Conservation (phyloP, 2,113 vertebrate species). For the Piaya cayana region DNA sequence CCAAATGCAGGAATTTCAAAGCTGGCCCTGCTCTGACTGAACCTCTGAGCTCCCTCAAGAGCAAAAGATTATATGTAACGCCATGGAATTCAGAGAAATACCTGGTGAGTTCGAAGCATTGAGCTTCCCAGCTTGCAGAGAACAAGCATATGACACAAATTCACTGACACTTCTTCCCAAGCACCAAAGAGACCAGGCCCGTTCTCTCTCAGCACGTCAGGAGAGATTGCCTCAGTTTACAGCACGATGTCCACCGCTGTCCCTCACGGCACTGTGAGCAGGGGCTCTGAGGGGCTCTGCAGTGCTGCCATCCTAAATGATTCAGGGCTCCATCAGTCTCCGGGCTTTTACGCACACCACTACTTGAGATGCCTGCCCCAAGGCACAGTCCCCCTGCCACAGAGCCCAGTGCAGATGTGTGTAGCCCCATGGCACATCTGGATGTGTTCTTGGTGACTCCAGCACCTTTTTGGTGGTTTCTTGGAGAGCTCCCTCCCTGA, state of each 20-base stretch:
- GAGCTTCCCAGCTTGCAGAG: background rate
- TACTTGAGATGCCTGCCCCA: background rate
- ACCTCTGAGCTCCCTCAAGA: background rate
- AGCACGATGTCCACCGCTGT: background rate
- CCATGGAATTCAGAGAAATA: background rate
- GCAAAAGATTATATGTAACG: background rate
- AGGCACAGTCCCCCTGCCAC: too few relatives aligned
- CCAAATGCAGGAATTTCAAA: background rate
- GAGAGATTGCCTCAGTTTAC: background rate
- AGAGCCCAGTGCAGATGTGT: background rate
- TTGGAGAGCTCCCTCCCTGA: background rate
- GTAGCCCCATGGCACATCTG: background rate
- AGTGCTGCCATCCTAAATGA: background rate
- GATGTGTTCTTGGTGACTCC: background rate
- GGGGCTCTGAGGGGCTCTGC: background rate
- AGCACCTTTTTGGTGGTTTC: background rate
- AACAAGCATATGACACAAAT: background rate
- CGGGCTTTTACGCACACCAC: background rate
- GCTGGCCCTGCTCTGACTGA: background rate
- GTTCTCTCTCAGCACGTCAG: background rate
- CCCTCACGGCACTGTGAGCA: background rate
- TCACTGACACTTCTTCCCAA: background rate
- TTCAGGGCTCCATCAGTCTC: background rate
- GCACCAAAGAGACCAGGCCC: background rate
- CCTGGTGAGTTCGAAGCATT: background rate